phyloP scores from a whole-genome alignment of 2,888 invertebrate species.

The Trichacis sp. region DNA sequence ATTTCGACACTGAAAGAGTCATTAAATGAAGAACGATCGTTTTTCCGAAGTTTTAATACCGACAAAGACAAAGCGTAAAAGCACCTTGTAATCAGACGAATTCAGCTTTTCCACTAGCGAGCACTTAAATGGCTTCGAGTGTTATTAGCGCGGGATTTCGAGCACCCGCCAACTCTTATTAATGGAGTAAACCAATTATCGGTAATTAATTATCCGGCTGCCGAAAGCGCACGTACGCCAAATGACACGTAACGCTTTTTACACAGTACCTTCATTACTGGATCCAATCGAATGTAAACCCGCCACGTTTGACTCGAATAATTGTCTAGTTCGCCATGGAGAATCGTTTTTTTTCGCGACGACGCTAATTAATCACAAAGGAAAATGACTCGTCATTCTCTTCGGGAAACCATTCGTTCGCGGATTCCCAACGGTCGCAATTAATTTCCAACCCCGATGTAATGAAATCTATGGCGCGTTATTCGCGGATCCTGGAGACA shows the following conservation, averaged over 20 bases:
- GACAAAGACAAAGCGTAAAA: not conserved
- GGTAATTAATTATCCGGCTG: conserved; percentile 23
- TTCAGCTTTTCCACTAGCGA: not conserved
- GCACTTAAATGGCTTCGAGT: conserved; percentile 13
- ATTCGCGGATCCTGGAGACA: no score
- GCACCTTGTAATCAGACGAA: not conserved
- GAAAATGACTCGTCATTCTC: not conserved
- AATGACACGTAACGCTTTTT: not conserved
- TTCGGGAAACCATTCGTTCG: no score
- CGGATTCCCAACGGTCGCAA: no score
- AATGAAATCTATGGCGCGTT: no score
- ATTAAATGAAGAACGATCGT: not conserved
- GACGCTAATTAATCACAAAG: not conserved
- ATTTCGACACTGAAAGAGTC: not conserved
- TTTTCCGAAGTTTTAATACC: not conserved
- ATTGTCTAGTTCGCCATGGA: not conserved
- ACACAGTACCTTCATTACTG: not conserved
- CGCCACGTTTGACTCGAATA: not conserved
- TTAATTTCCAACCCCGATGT: no score
- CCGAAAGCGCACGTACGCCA: not conserved
- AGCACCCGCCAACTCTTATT: conserved; percentile 12
- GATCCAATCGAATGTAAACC: not conserved
- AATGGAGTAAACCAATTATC: conserved; percentile 24
- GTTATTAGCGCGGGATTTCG: conserved; percentile 17
- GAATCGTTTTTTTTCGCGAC: not conserved